Percentiles rank a stretch among this genome's conserved stretches.
Evolutionary conservation across 2,888 invertebrate species (phyloP).

Genomic region (Xestobium rufovillosum): DNA sequence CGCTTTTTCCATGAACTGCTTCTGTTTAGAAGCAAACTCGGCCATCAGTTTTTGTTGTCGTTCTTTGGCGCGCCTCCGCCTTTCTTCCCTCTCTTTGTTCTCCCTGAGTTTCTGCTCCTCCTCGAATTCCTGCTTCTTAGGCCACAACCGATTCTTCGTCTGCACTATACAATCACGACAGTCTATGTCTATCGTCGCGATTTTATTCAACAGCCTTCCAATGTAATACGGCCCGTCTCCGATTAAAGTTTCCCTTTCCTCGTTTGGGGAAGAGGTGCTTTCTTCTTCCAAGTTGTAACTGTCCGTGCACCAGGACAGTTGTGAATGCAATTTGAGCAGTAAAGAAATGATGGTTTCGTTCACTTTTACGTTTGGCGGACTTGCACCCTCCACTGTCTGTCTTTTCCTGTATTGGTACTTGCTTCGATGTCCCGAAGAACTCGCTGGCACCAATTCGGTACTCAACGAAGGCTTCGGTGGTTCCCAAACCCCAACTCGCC

Average conservation of each 20-base stretch:
- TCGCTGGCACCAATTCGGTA: conserved; percentile 46
- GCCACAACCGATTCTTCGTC: conserved; percentile 70
- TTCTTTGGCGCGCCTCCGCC: conserved; percentile 77
- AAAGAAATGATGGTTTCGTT: conserved; percentile 88
- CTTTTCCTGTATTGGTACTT: conserved; percentile 27
- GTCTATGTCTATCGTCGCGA: conserved; percentile 61
- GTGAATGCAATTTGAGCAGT: conserved; percentile 82
- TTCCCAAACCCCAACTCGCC: conserved; percentile 10
- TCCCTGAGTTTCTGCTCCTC: conserved; percentile 63
- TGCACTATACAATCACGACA: conserved; percentile 63
- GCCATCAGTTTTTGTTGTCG: conserved; percentile 88
- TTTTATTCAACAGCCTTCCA: conserved; percentile 68
- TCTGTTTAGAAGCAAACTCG: conserved; percentile 85
- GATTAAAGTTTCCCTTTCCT: conserved; percentile 41
- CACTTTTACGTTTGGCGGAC: conserved; percentile 44
- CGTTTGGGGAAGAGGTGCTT: conserved; percentile 30
- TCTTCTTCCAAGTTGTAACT: conserved; percentile 53
- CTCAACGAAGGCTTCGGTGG: conserved; percentile 24
- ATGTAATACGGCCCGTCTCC: conserved; percentile 89
- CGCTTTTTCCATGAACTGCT: conserved; percentile 80
- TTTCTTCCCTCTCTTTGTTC: conserved; percentile 70
- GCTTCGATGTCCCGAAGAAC: conserved; percentile 31
- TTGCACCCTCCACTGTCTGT: conserved; percentile 32
- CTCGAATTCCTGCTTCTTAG: conserved; percentile 70
- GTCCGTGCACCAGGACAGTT: conserved; percentile 74